phyloP scores from a whole-genome alignment of 2,797 vertebrate genomes.

The Manis crassicaudata region DNA sequence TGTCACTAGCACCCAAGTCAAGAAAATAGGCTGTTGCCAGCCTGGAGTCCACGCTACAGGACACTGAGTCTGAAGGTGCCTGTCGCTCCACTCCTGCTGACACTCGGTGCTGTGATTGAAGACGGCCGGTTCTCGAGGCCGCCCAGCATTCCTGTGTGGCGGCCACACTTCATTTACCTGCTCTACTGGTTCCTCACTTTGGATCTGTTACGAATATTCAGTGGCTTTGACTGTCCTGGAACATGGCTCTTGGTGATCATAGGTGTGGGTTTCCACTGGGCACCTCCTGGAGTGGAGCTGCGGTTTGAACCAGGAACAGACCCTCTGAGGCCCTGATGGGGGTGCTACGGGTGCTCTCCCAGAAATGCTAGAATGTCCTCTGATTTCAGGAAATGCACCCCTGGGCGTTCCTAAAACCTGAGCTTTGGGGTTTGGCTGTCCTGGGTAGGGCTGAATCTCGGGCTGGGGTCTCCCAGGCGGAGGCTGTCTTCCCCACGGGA shows the following conservation, averaged over 20 bases:
- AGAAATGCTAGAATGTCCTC: not conserved
- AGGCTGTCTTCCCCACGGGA: not conserved
- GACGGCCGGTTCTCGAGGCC: accelerated
- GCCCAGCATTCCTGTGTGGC: not conserved
- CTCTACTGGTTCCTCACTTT: not conserved
- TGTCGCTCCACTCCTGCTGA: accelerated
- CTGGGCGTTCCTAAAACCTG: not conserved
- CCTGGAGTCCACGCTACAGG: too few relatives aligned
- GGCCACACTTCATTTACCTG: too few relatives aligned
- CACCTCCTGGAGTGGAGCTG: not conserved
- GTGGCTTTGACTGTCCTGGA: too few relatives aligned
- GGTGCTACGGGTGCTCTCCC: not conserved
- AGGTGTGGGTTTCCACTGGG: not conserved
- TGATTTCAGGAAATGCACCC: not conserved
- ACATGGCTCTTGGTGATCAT: not conserved
- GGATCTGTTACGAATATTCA: accelerated
- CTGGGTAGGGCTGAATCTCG: not conserved
- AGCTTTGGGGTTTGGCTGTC: not conserved
- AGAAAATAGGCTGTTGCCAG: not conserved
- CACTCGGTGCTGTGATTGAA: accelerated
- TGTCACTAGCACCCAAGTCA: not conserved
- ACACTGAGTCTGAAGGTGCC: too few relatives aligned
- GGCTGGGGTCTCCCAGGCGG: not conserved
- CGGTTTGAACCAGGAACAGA: not conserved
- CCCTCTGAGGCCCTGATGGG: not conserved